Conservation (phyloP, 2,113 vertebrate species). For the Lonchura striata region DNA sequence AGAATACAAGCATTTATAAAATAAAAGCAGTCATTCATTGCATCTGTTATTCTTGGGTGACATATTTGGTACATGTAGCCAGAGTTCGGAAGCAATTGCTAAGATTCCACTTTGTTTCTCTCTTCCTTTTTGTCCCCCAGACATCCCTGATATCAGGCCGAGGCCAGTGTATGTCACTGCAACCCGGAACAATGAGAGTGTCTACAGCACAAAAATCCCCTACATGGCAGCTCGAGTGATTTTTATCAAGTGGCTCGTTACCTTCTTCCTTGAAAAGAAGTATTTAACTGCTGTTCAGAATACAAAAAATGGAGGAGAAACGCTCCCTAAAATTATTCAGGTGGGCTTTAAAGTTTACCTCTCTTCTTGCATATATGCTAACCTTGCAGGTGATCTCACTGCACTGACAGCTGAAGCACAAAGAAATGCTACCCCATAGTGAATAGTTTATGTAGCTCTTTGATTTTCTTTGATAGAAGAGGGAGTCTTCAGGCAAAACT, state of each 20-base stretch:
- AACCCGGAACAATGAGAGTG: slow-evolving; percentile 88
- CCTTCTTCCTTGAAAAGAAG: slow-evolving; percentile 98
- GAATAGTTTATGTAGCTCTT: neutral
- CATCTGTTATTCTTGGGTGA: neutral
- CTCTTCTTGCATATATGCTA: fast-evolving
- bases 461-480: neutral
- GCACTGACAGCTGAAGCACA: neutral
- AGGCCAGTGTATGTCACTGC: slow-evolving; percentile 88
- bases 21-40: neutral
- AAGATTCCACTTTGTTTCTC: neutral
- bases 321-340: slow-evolving; percentile 93
- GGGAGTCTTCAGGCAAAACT: neutral
- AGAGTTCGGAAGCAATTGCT: neutral
- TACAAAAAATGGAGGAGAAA: slow-evolving; percentile 90
- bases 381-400: neutral
- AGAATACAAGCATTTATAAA: neutral
- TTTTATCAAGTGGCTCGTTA: slow-evolving; percentile 98
- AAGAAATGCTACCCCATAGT: neutral
- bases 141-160: slow-evolving; percentile 90
- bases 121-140: slow-evolving; percentile 65
- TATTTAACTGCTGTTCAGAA: slow-evolving; percentile 83
- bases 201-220: slow-evolving; percentile 93
- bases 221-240: slow-evolving; percentile 93
- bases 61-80: neutral
- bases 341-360: slow-evolving; percentile 61